Conservation (phyloP, 2,113 vertebrate genomes). For the Eidolon helvum region DNA sequence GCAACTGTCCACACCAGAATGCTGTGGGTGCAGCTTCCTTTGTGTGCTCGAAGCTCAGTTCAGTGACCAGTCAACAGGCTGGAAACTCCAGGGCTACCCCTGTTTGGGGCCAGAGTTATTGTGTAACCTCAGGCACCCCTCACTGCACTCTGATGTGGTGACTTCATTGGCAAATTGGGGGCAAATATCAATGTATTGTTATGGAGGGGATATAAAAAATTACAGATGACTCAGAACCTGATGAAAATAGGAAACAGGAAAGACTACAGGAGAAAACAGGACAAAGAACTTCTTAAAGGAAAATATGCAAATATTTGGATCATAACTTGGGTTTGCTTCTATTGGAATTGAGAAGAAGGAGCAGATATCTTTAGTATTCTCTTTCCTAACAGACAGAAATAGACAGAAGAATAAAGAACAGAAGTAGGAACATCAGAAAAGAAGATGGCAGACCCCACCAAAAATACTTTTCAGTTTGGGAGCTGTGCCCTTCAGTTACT, state of each 20-base stretch:
- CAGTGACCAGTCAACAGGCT: not conserved
- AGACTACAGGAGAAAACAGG: not conserved
- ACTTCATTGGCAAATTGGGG: not conserved
- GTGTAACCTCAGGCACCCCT: not conserved
- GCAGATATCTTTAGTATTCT: not conserved
- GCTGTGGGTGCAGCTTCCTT: slow-evolving; percentile 62
- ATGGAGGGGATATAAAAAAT: not conserved
- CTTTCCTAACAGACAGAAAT: not conserved
- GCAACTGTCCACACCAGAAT: slow-evolving; percentile 60
- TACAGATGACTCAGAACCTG: not conserved
- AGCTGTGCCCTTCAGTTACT: not conserved
- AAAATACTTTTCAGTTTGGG: not conserved
- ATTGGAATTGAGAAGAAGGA: not conserved
- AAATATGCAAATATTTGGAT: not conserved
- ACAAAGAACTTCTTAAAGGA: not conserved
- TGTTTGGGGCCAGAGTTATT: not conserved
- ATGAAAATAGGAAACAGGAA: not conserved
- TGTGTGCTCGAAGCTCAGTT: not conserved
- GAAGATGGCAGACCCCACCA: not conserved
- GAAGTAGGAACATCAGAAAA: not conserved
- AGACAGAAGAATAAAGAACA: not conserved
- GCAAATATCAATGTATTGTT: not conserved
- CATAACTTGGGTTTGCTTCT: not conserved
- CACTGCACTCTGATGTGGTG: not conserved
- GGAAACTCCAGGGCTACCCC: not conserved